phyloP scores from a whole-genome alignment of 2,113 vertebrate genomes.

The Coptodon bakossiorum region DNA sequence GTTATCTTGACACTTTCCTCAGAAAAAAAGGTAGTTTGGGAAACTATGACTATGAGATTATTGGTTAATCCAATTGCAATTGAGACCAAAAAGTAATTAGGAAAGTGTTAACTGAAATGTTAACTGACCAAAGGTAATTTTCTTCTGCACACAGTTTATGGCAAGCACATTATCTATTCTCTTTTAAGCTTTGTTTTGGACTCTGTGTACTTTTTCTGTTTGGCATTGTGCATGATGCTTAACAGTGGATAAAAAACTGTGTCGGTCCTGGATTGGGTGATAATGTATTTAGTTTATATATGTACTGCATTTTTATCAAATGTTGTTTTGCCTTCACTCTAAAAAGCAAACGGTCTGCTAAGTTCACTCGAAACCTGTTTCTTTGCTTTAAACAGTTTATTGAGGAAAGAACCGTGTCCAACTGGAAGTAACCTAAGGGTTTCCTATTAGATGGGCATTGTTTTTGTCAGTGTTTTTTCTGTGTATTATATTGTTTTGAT shows the following conservation, averaged over 20 bases:
- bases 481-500: not conserved
- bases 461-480: not conserved
- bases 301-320: not conserved
- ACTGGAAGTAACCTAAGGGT: not conserved
- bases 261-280: not conserved
- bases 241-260: not conserved
- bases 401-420: not conserved
- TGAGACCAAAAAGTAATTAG: not conserved
- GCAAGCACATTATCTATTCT: not conserved
- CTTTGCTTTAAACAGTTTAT: not conserved
- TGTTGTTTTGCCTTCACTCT: not conserved
- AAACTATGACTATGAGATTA: not conserved
- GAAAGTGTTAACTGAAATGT: not conserved
- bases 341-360: not conserved
- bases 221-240: not conserved
- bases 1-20: not conserved
- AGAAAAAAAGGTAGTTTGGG: fast-evolving
- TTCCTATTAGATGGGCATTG: not conserved
- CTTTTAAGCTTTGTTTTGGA: not conserved
- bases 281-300: not conserved
- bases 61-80: not conserved
- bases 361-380: not conserved
- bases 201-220: not conserved
- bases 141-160: not conserved
- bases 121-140: not conserved